These are phyloP conservation scores for Periophthalmus modestus DNA, from an alignment of 2,113 vertebrate species.

Conservation along the genomic window DNA sequence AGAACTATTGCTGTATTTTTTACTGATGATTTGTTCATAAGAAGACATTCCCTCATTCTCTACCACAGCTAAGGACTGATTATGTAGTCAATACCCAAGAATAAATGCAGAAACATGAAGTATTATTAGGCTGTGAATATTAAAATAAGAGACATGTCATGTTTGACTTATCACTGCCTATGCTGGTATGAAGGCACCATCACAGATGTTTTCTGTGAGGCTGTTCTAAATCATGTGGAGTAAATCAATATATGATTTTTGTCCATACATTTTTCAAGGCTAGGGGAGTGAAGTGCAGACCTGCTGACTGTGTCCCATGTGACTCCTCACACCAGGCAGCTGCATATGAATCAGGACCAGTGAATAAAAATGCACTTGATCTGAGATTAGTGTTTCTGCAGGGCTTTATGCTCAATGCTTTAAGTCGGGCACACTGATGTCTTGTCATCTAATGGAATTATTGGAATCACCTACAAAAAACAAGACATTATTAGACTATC, in stretches of 20 bases:
- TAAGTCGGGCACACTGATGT: not conserved
- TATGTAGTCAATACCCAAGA: not conserved
- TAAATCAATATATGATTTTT: conserved; percentile 27
- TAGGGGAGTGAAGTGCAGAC: not conserved
- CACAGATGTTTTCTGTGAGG: conserved; percentile 16
- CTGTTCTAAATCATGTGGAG: conserved; percentile 15
- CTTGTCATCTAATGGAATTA: not conserved
- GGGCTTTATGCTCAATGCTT: not conserved
- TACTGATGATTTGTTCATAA: not conserved
- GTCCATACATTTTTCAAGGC: conserved; percentile 20
- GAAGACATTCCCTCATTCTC: not conserved
- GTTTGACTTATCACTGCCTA: conserved; percentile 1
- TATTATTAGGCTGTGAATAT: conserved; percentile 1
- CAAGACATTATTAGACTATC: not conserved
- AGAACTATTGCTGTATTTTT: not conserved
- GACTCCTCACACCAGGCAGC: not conserved
- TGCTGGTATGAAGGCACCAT: not conserved
- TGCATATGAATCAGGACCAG: conserved; percentile 15
- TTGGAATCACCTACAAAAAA: not conserved
- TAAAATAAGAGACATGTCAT: conserved; percentile 11
- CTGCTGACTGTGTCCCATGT: not conserved
- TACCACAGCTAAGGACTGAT: not conserved
- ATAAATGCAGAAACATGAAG: not conserved
- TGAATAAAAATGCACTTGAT: conserved; percentile 7
- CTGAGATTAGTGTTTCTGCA: not conserved